Evolutionary conservation across 2,797 vertebrate species (phyloP).

Genomic region (Mus minutoides): DNA sequence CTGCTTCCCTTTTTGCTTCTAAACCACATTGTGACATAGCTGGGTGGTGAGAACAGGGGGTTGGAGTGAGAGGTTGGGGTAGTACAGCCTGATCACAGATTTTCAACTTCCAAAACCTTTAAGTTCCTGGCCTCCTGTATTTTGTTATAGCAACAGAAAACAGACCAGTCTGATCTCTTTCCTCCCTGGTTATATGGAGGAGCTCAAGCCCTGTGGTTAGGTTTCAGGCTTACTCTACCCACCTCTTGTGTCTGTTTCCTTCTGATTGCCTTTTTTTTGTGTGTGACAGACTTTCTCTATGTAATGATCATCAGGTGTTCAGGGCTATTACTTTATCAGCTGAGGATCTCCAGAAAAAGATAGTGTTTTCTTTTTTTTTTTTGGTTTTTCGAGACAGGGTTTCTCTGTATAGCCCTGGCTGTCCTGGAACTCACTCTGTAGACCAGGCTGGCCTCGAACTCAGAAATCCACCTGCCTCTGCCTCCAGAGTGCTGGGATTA

Average conservation of each 20-base stretch:
- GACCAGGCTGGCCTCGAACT: too few species aligned
- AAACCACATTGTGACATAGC: neutral
- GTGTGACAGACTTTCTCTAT: neutral
- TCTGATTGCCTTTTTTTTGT: neutral
- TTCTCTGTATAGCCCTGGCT: too few species aligned
- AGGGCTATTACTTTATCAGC: neutral
- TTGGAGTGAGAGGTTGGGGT: neutral
- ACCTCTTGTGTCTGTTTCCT: neutral
- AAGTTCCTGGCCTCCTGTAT: neutral
- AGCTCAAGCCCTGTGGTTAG: neutral
- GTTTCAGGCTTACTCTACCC: neutral
- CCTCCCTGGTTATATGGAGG: neutral
- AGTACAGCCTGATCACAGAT: neutral
- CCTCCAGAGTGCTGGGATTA: too few species aligned
- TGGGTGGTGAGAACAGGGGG: neutral
- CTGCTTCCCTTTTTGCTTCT: neutral
- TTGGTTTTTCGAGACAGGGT: too few species aligned
- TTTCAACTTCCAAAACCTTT: neutral
- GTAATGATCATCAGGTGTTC: neutral
- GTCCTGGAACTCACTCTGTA: too few species aligned
- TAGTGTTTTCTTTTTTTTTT: neutral
- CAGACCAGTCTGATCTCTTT: neutral
- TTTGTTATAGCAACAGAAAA: slow-evolving; percentile 3
- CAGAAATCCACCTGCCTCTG: too few species aligned
- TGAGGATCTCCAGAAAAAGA: neutral